phyloP scores from a whole-genome alignment of 1,140 invertebrate genomes.

The Reticulitermes speratus region DNA sequence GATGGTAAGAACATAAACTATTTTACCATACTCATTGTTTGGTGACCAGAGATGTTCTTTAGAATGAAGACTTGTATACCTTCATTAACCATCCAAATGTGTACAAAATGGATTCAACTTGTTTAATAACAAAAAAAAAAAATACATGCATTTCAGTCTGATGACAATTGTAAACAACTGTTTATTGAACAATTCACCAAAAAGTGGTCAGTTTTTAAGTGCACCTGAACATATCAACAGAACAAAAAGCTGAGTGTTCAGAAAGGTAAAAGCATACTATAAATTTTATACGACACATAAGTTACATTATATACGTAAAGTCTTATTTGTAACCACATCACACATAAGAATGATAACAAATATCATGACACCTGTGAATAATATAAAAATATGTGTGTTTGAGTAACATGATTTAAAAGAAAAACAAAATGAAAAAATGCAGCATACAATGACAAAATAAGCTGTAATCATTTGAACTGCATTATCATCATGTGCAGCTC shows the following conservation, averaged over 20 bases:
- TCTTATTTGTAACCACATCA: background rate
- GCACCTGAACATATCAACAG: background rate
- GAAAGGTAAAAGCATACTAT: background rate
- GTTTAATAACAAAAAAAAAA: background rate
- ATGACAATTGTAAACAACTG: background rate
- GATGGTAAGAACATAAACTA: no score
- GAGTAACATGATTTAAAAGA: background rate
- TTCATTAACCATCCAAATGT: no score
- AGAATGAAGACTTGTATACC: no score
- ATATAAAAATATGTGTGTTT: background rate
- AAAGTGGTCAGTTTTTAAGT: background rate
- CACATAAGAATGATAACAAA: background rate
- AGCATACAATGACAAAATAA: background rate
- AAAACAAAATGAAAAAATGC: background rate
- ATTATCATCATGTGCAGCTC: background rate
- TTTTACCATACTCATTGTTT: no score
- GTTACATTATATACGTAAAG: background rate
- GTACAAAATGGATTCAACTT: background rate
- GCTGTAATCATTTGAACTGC: background rate
- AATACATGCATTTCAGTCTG: background rate
- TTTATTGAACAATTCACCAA: background rate
- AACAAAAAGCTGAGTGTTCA: background rate
- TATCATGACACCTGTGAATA: background rate
- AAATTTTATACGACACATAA: background rate
- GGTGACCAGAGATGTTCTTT: no score